Evolutionary conservation across 2,888 invertebrate genomes (phyloP), one percentile per base, ranked within the genome.

Genomic region (Dryadula phaetusa): DNA sequence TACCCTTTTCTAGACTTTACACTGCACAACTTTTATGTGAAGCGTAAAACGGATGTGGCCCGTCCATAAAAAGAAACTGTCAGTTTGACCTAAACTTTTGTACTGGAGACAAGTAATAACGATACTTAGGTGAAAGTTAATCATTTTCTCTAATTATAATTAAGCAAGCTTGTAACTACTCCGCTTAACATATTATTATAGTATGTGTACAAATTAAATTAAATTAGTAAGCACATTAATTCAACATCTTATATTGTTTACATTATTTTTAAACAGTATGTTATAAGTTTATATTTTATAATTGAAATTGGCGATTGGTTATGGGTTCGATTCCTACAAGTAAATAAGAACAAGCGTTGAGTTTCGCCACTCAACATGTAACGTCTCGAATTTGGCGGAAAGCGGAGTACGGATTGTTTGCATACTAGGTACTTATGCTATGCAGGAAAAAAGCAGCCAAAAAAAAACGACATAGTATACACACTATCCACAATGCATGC

Each of bases 1-100:
- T 32, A 20, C 32, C 14, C 6, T 54, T 46, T 64, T 54, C 44
- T 34, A 56, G 18, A 22, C 4, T 47, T 64, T 18, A 56, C 22
- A 53, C 34, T 7, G 6, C 25, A 49, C 25, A 25, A 12, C 8
- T 64, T 64, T 64, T 56, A 56, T 46, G 46, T 18, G 22, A 40
- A 62, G 7, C 37, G 32, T 62, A 12, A 58, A 66, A 34, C 58
- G 54, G 34, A 47, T 8, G 54, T 49, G 44, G 18, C 34, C 46
- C 44, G 46, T 32, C 32, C n/a, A 60, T 60, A 44, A 46, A 64
- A 46, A 64, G 54, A 64, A 56, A 64, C 7, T 53, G 32, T 60
- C 18, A 18, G 18, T 37, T 37, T 64, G 44, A 47, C 44, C 56
- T 64, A 47, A 64, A 56, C 56, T 25, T 64, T 25, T 25, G 37